Evolutionary conservation across 2,888 invertebrate species (phyloP).

Genomic region (Eucera pruinosa): DNA sequence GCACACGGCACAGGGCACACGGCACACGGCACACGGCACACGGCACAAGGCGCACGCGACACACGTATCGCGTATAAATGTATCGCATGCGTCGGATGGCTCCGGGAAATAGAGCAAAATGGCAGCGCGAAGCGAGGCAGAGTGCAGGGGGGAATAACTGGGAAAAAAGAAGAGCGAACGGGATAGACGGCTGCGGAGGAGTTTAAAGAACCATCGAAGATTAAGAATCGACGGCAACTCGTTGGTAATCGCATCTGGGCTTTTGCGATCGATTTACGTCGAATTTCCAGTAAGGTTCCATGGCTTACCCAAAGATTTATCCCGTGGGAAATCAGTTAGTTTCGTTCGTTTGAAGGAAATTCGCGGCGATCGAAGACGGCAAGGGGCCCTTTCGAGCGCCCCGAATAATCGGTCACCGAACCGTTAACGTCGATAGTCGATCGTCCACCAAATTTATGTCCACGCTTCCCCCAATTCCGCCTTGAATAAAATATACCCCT

Average conservation of each 20-base stretch:
- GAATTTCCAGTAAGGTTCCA: conserved; percentile 60
- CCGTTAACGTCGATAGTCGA: conserved; percentile 63
- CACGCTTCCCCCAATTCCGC: conserved; percentile 7
- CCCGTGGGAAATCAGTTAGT: conserved; percentile 80
- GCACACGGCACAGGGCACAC: neutral
- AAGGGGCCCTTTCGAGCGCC: conserved; percentile 34
- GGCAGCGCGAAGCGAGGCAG: neutral
- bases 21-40: neutral
- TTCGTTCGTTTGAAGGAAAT: conserved; percentile 69
- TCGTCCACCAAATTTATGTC: conserved; percentile 46
- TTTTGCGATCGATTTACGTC: conserved; percentile 69
- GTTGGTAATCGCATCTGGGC: conserved; percentile 64
- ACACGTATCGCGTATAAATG: neutral
- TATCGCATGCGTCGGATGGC: conserved; percentile 15
- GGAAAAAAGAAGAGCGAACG: conserved; percentile 12
- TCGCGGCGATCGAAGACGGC: conserved; percentile 58
- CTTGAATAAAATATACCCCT: conserved; percentile 7
- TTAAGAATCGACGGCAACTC: conserved; percentile 55
- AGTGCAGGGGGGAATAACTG: neutral
- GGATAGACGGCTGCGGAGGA: conserved; percentile 21
- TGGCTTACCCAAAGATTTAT: conserved; percentile 72
- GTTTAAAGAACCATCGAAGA: conserved; percentile 53
- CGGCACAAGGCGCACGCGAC: neutral
- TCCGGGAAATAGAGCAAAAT: conserved; percentile 27
- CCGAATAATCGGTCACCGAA: conserved; percentile 65